These are phyloP conservation scores for Trochalopteron elliotii DNA, from an alignment of 2,113 vertebrate genomes.

Conservation along the genomic window DNA sequence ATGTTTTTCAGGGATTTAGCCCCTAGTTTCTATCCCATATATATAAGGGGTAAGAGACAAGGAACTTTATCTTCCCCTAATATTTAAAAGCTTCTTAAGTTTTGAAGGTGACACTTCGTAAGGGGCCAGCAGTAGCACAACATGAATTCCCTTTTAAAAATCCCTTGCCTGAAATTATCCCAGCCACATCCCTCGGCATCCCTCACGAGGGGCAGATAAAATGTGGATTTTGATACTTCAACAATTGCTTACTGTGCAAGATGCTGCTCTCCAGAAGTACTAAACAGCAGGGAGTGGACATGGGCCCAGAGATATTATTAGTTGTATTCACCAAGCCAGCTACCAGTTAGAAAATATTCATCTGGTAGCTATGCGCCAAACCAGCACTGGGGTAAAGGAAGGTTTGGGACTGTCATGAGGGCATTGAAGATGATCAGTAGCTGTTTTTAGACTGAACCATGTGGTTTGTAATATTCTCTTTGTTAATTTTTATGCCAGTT, in stretches of 20 bases:
- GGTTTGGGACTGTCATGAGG: slow-evolving; percentile 9
- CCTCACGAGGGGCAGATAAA: neutral
- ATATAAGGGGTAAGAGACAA: neutral
- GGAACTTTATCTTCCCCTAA: neutral
- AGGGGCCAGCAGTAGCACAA: neutral
- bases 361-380: slow-evolving; percentile 28
- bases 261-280: slow-evolving; percentile 9
- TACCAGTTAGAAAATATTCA: neutral
- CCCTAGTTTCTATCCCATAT: neutral
- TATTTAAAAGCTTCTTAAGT: neutral
- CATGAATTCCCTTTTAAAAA: neutral
- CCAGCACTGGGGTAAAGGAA: neutral
- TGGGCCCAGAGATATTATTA: slow-evolving; percentile 2
- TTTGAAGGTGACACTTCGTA: neutral
- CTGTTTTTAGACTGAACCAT: slow-evolving; percentile 27
- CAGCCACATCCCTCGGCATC: neutral
- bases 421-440: neutral
- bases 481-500: neutral
- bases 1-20: neutral
- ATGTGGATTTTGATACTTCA: neutral
- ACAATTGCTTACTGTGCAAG: neutral
- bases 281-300: neutral
- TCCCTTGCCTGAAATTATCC: neutral
- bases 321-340: neutral
- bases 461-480: neutral